Evolutionary conservation across 1,140 invertebrate species (phyloP).

Genomic region (Rhyacophila brunnea): DNA sequence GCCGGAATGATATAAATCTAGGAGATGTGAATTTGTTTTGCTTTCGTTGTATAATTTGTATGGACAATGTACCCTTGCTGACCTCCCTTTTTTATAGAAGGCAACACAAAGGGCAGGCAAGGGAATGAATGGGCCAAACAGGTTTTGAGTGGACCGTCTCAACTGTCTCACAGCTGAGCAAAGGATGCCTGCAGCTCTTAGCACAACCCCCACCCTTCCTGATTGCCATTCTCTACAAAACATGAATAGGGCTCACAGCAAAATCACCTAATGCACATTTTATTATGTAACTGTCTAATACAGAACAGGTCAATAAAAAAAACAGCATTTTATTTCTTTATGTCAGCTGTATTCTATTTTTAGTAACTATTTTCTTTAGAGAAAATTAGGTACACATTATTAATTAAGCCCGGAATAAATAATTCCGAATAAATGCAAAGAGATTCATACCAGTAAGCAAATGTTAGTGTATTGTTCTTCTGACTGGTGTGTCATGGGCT

Average conservation of each 20-base stretch:
- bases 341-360: too few relatives aligned
- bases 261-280: neutral
- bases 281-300: neutral
- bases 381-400: too few relatives aligned
- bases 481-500: too few relatives aligned
- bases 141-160: constrained; percentile 7
- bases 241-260: too few relatives aligned
- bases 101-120: constrained; percentile 3
- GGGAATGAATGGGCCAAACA: constrained; percentile 12
- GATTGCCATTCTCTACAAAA: too few relatives aligned
- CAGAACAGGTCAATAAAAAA: neutral
- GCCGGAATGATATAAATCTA: neutral
- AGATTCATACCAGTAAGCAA: too few relatives aligned
- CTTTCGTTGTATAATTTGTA: constrained; percentile 23
- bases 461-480: too few relatives aligned
- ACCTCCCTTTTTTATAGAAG: constrained; percentile 17
- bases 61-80: constrained; percentile 20
- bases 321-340: too few relatives aligned
- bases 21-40: constrained; percentile 1
- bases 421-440: too few relatives aligned
- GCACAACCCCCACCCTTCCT: neutral
- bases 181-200: constrained; percentile 1
- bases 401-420: too few relatives aligned
- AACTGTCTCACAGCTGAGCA: neutral
- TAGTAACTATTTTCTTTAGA: too few relatives aligned